phyloP scores from a whole-genome alignment of 2,888 invertebrate genomes.

The Machimus atricapillus region DNA sequence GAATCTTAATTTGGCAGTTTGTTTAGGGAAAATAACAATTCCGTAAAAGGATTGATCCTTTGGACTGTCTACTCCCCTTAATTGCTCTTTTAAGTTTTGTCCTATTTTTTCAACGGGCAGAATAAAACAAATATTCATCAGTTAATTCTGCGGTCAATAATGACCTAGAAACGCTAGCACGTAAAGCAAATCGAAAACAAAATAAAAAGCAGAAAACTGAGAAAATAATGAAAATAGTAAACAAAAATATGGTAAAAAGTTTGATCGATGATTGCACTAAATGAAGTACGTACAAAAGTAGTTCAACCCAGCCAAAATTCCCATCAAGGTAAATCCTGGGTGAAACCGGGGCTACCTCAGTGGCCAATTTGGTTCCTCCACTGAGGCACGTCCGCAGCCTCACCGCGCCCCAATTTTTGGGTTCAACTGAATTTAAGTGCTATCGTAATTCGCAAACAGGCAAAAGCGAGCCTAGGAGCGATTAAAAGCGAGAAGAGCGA shows the following conservation, averaged over 20 bases:
- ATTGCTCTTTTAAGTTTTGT: no score
- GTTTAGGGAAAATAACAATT: no score
- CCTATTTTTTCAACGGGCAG: no score
- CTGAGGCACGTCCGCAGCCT: background rate
- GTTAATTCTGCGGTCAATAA: background rate
- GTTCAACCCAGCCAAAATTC: background rate
- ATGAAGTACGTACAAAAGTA: background rate
- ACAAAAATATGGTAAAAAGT: background rate
- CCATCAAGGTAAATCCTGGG: background rate
- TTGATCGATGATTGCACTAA: slow-evolving; percentile 17
- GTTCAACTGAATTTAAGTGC: background rate
- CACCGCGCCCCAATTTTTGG: background rate
- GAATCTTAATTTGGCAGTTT: no score
- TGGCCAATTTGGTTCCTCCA: background rate
- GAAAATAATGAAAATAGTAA: background rate
- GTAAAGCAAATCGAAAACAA: background rate
- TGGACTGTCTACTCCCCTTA: no score
- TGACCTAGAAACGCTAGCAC: background rate
- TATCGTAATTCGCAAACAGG: background rate
- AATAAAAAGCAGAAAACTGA: background rate
- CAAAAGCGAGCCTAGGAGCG: background rate
- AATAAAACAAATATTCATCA: background rate
- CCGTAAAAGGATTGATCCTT: no score
- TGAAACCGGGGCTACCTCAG: background rate
- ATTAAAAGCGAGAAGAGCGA: background rate